Percentiles rank a stretch among this genome's conserved stretches.
These are phyloP conservation scores for Cydia fagiglandana DNA, from an alignment of 1,140 invertebrate species.

Conservation along the genomic window DNA sequence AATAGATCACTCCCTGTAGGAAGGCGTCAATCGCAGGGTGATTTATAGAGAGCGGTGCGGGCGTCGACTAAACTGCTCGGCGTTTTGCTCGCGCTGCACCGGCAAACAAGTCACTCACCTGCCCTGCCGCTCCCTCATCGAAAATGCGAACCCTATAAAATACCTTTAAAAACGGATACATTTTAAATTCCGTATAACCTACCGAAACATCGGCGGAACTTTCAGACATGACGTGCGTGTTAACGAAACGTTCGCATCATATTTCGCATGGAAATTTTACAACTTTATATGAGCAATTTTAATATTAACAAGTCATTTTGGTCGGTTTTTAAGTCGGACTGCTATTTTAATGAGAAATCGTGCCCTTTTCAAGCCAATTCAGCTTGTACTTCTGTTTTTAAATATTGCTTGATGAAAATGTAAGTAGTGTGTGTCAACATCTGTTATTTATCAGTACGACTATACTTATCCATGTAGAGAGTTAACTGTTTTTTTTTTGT, in stretches of 20 bases:
- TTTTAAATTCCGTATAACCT: slow-evolving; percentile 76
- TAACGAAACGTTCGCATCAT: slow-evolving; percentile 72
- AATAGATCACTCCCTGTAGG: slow-evolving; percentile 78
- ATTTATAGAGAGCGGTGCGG: slow-evolving; percentile 70
- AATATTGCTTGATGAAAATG: slow-evolving; percentile 40
- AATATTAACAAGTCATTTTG: slow-evolving; percentile 7
- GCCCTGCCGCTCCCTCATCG: slow-evolving; percentile 68
- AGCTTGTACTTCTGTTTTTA: slow-evolving; percentile 53
- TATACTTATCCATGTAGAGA: too few species aligned
- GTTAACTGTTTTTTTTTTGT: too few species aligned
- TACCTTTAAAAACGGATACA: slow-evolving; percentile 75
- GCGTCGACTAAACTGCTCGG: slow-evolving; percentile 70
- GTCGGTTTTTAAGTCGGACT: slow-evolving; percentile 32
- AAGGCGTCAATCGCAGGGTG: slow-evolving; percentile 75
- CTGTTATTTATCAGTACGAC: too few species aligned
- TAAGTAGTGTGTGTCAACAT: background rate
- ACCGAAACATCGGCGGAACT: slow-evolving; percentile 72
- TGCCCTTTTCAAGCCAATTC: slow-evolving; percentile 9
- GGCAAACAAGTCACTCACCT: slow-evolving; percentile 78
- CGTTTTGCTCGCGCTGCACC: slow-evolving; percentile 70
- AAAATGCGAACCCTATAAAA: slow-evolving; percentile 73
- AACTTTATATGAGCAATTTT: slow-evolving; percentile 43
- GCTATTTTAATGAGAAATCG: slow-evolving; percentile 40
- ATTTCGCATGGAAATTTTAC: slow-evolving; percentile 63
- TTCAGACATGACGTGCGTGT: slow-evolving; percentile 74